Base-by-base conservation (phyloP, 2,888 invertebrate species). In the Lepidochitona cinerea region DNA sequence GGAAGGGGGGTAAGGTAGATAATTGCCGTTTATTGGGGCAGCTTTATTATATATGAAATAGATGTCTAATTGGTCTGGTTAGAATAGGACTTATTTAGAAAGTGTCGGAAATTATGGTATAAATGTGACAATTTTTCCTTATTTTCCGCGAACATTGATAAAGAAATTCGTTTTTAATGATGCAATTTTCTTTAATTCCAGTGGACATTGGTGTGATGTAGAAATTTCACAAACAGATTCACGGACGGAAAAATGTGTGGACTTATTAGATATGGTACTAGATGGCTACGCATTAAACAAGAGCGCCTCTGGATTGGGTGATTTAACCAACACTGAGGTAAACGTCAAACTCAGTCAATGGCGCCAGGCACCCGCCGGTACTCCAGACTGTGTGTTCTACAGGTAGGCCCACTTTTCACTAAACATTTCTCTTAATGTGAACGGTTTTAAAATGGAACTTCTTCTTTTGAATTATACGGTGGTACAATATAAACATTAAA, bases 341-440 rank as follows among this genome's bases (percentile, higher is more conserved):
- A 65, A 71, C 26, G 65, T 66, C 29, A 65, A 71, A 36, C 23
- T 71, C 32, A 36, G 35, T 4, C 9, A 32, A 9, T 71, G 71
- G 71, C 33, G 49, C 37, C 12, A 33, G 26, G 52, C 49, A 32
- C 66, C 71, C 7, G 49, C 26, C 66, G 32, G 18, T 36, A 52
- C 66, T n/a, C 71, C 71, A 5, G 66, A 71, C 71, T 71, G 71
- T 52, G 71, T 71, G 29, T 71, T 66, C 71, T 32, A 66, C 32
- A 32, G 35, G 71, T 71, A 33, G 49, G 66, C 37, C 6, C 12
- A 33, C 9, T 41, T 41, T 41, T 41, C 41, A 41, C 41, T 18
- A 18, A 41, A 9, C 9, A 12, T 12, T 41, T 12, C 18, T 41
- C 41, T 41, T 41, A 41, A 18, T 41, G n/a, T n/a, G n/a, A n/a